Base-by-base conservation (phyloP, 2,797 vertebrate genomes). In the Tachyglossus aculeatus region DNA sequence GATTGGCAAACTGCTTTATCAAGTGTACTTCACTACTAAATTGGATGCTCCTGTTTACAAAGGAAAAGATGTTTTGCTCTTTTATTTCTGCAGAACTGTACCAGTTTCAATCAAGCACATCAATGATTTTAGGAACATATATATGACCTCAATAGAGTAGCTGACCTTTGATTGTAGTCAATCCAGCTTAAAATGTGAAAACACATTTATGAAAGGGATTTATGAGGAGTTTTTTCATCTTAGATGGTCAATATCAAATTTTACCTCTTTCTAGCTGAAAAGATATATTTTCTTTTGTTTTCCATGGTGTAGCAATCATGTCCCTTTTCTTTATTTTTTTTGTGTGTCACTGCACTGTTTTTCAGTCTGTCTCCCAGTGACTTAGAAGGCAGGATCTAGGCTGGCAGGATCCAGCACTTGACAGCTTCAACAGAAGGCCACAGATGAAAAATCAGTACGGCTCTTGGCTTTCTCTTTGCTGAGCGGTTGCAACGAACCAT, bases 391-490 rank as follows among this genome's bases (percentile, higher is more conserved):
- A 71, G 65, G 71, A 44, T 7, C 54, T 27, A 59, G 15, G 2
- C 1, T n/a, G 56, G n/a, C 54, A 48, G 0, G 54, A 54, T 76
- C 52, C 54, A 9, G 36, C 57, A 68, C 74, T 71, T 56, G 59
- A 41, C 43, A 54, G 24, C 10, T 59, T 54, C 69, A 61, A 54
- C 78, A 48, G 18, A 57, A 39, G 1, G 1, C 44, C 68, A 44
- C 71, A 78, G 63, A 72, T 53, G 54, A 68, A 38, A 67, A 76
- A 48, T 47, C 66, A 54, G 6, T 36, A 22, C 18, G 51, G n/a
- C n/a, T n/a, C n/a, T n/a, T n/a, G n/a, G n/a, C n/a, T n/a, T n/a
- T n/a, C n/a, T n/a, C n/a, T n/a, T n/a, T 57, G 51, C 57, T 37
- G 66, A 40, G 39, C 18, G 21, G 3, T 66, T 74, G 74, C 80